Evolutionary conservation across 2,888 invertebrate species (phyloP).

Genomic region (Eledona agricola): DNA sequence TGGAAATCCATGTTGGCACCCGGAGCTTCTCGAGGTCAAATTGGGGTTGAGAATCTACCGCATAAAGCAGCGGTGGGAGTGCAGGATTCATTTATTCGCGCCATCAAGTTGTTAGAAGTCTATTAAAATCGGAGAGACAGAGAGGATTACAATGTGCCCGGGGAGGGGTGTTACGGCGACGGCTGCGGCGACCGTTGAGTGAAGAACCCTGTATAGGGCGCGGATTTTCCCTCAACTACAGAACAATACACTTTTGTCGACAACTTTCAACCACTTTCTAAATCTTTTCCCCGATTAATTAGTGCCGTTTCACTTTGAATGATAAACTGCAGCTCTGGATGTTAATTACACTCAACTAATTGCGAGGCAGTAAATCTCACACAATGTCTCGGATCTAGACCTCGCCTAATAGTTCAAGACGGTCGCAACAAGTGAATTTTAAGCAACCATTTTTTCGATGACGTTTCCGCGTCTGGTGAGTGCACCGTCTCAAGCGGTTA

Average conservation of each 20-base stretch:
- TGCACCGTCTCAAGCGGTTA: too few species aligned
- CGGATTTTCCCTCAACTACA: constrained; percentile 54
- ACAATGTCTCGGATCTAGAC: constrained; percentile 31
- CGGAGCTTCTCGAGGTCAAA: too few species aligned
- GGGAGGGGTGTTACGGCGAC: constrained; percentile 47
- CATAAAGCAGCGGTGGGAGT: too few species aligned
- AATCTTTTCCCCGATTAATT: constrained; percentile 50
- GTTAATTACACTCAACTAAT: constrained; percentile 57
- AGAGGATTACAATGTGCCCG: constrained; percentile 44
- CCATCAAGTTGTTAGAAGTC: constrained; percentile 43
- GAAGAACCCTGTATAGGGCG: constrained; percentile 55
- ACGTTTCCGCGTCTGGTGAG: too few species aligned
- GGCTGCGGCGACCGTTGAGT: constrained; percentile 53
- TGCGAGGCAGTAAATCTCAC: constrained; percentile 53
- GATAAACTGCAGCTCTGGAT: constrained; percentile 52
- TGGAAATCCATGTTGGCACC: too few species aligned
- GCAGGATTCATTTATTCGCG: constrained; percentile 35
- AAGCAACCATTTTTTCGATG: too few species aligned
- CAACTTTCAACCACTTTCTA: constrained; percentile 50
- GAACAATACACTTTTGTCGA: constrained; percentile 61
- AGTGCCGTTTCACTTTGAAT: constrained; percentile 45
- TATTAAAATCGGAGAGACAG: constrained; percentile 49
- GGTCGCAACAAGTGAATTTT: too few species aligned
- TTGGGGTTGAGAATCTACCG: too few species aligned
- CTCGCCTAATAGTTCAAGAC: constrained; percentile 18